phyloP scores from a whole-genome alignment of 1,140 invertebrate genomes.

The Drosophila tani region DNA sequence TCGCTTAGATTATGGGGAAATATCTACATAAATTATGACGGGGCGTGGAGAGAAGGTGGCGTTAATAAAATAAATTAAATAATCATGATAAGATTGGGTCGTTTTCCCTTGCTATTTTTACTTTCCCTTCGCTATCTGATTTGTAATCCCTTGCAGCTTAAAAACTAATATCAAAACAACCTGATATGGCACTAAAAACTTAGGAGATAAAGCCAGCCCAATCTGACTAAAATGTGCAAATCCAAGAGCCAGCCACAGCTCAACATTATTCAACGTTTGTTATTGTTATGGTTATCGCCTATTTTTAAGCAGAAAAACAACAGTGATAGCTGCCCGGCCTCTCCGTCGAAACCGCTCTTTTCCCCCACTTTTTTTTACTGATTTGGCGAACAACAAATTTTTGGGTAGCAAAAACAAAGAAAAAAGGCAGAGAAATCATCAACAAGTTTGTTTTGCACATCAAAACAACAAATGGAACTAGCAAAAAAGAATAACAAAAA shows the following conservation, averaged over 20 bases:
- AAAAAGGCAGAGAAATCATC: conserved; percentile 28
- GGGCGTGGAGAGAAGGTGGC: not conserved
- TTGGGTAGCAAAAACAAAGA: conserved; percentile 4
- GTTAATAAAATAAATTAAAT: conserved; percentile 6
- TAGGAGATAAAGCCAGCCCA: conserved; percentile 32
- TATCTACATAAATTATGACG: conserved; percentile 15
- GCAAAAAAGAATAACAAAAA: conserved; percentile 22
- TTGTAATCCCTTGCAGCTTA: conserved; percentile 10
- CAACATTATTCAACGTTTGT: conserved; percentile 43
- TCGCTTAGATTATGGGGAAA: conserved; percentile 1
- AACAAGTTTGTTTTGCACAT: conserved; percentile 50
- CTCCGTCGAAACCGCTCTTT: conserved; percentile 2
- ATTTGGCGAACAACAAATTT: conserved; percentile 33
- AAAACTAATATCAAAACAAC: conserved; percentile 43
- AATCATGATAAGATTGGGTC: conserved; percentile 13
- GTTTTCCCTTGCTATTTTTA: not conserved
- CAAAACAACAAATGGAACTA: conserved; percentile 30
- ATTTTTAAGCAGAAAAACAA: conserved; percentile 42
- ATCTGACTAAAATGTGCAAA: conserved; percentile 41
- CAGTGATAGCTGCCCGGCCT: conserved; percentile 21
- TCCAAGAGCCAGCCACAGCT: conserved; percentile 47
- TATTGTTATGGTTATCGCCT: conserved; percentile 47
- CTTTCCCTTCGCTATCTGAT: conserved; percentile 23
- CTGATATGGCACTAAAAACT: conserved; percentile 25
- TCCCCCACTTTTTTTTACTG: conserved; percentile 22